Conservation (phyloP, 37 sponge, comb jelly and placozoan genomes). For the Ephydatia muelleri region DNA sequence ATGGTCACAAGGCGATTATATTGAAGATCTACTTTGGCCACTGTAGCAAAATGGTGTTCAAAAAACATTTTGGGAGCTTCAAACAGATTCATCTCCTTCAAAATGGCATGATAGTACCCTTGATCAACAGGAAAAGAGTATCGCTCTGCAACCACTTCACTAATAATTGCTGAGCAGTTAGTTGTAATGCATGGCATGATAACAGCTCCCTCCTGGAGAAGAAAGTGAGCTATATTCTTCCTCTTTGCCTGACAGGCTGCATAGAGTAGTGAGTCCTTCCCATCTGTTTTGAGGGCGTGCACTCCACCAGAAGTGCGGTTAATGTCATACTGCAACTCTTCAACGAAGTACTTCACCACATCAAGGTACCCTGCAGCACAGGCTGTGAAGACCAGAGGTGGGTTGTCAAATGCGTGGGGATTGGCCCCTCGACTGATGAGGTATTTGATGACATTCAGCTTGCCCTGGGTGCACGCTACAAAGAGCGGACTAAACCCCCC, state of each 20-base stretch:
- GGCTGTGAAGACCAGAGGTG: constrained; percentile 72
- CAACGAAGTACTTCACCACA: constrained; percentile 65
- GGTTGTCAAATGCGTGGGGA: constrained; percentile 46
- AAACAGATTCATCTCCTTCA: constrained; percentile 64
- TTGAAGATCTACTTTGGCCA: constrained; percentile 61
- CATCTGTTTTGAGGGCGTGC: constrained; percentile 47
- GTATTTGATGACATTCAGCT: constrained; percentile 63
- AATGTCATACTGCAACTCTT: constrained; percentile 57
- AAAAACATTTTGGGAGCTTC: constrained; percentile 52
- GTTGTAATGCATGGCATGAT: constrained; percentile 49
- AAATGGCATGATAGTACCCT: constrained; percentile 44
- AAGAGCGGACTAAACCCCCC: constrained; percentile 75
- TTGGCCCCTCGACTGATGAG: constrained; percentile 66
- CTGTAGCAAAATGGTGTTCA: constrained; percentile 20
- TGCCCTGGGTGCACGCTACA: constrained; percentile 66
- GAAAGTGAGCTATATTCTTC: constrained; percentile 53
- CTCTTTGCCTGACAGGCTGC: constrained; percentile 48
- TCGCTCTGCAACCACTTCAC: constrained; percentile 39
- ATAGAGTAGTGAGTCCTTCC: constrained; percentile 69
- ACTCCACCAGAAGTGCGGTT: constrained; percentile 42
- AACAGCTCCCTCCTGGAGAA: constrained; percentile 55
- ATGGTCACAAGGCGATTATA: constrained; percentile 50
- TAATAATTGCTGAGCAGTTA: constrained; percentile 37
- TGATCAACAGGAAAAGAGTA: constrained; percentile 25
- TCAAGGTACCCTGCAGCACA: constrained; percentile 67